phyloP scores from a whole-genome alignment of 2,797 vertebrate genomes.

The Melanotaenia maccullochi region DNA sequence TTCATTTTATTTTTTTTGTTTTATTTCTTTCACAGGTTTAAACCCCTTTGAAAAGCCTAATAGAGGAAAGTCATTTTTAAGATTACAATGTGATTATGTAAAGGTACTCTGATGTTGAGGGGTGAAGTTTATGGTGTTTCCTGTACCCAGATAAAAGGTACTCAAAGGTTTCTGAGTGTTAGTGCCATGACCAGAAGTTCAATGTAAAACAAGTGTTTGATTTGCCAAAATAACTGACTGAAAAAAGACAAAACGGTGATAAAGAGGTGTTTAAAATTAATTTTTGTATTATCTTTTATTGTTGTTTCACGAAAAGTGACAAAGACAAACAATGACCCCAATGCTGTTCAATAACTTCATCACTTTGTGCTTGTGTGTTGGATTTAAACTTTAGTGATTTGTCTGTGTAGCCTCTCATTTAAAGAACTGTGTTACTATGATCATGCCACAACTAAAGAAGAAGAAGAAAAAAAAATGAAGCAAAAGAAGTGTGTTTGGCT shows the following conservation, averaged over 20 bases:
- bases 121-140: conserved; percentile 44
- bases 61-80: conserved; percentile 26
- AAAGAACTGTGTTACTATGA: conserved; percentile 56
- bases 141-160: conserved; percentile 55
- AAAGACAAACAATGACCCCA: conserved; percentile 35
- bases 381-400: conserved; percentile 59
- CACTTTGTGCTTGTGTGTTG: conserved; percentile 57
- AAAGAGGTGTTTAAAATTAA: conserved; percentile 12
- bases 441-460: conserved; percentile 56
- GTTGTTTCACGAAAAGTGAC: conserved; percentile 15
- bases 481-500: conserved; percentile 44
- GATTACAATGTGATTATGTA: conserved; percentile 21
- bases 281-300: conserved; percentile 32
- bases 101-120: conserved; percentile 42
- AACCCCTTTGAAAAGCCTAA: conserved; percentile 20
- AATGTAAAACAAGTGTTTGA: conserved; percentile 49
- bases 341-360: conserved; percentile 36
- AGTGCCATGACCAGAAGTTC: conserved; percentile 47
- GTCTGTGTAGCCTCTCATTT: conserved; percentile 63
- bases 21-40: background rate
- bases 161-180: conserved; percentile 43
- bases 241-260: conserved; percentile 40
- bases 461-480: background rate
- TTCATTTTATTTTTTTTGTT: conserved; percentile 13
- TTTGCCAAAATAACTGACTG: conserved; percentile 69